Evolutionary conservation across 2,113 vertebrate species (phyloP).

Genomic region (Lepus timidus): DNA sequence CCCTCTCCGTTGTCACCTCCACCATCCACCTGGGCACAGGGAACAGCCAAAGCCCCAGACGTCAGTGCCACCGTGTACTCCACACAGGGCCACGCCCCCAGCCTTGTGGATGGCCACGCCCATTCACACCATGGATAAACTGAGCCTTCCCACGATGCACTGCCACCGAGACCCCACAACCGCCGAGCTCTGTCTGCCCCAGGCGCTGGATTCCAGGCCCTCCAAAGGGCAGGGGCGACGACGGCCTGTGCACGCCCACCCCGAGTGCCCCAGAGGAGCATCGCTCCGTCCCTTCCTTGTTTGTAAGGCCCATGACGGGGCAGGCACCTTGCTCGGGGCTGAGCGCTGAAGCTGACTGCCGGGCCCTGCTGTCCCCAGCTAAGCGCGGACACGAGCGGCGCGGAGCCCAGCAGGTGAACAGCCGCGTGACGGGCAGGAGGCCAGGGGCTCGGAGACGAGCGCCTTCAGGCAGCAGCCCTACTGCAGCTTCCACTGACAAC

Average conservation of each 20-base stretch:
- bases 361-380: background rate
- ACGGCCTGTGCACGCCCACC: background rate
- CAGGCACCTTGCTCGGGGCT: background rate
- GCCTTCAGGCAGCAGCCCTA: background rate
- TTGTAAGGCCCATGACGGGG: background rate
- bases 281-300: accelerated
- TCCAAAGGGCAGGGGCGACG: background rate
- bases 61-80: too few species aligned
- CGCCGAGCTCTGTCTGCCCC: background rate
- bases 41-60: accelerated
- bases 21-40: background rate
- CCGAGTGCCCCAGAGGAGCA: too few species aligned
- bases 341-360: too few species aligned
- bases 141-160: background rate
- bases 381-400: background rate
- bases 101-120: accelerated
- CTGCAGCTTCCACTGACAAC: background rate
- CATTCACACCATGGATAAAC: accelerated
- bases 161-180: background rate
- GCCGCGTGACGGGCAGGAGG: accelerated
- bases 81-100: background rate
- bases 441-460: too few species aligned
- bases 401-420: background rate
- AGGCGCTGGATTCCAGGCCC: background rate
- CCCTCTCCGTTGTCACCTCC: background rate